Base-by-base conservation (phyloP, 2,888 invertebrate species). In the Xestoiulus laeticollis region DNA sequence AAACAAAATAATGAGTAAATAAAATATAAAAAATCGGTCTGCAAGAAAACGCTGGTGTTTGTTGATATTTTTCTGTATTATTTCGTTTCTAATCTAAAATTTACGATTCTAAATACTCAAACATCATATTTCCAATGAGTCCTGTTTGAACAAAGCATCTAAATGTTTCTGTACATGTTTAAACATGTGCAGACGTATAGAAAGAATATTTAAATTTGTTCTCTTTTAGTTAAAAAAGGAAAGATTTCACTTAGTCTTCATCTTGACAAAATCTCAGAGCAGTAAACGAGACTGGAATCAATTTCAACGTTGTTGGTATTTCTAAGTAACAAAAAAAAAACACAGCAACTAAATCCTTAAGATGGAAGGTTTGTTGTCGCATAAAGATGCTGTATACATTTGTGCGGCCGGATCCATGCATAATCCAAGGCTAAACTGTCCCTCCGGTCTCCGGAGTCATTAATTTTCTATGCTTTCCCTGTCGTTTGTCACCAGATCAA, bases 401-500 rank as follows among this genome's bases (percentile, higher is more conserved):
- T 22, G 59, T 68, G 59, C 10, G 59, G 22, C n/a, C 59, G 59
- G n/a, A 59, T 59, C n/a, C 59, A 5, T 26, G 10, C 16, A 32
- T 84, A 84, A 84, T 84, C 84, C 84, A 1, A 5, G 84, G 19
- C 84, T 84, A 85, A 85, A 85, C 85, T 85, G 85, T 85, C 48
- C 85, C 85, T 38, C 22, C 38, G 48, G 44, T 43, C 43, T 44
- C 44, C n/a, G 19, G 22, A 48, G 85, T 85, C 85, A 85, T 85
- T 85, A 85, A 85, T 85, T 85, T 44, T 16, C 44, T 10, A 85
- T 44, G 85, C 33, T 85, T 44, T 85, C 85, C 4, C 16, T 12
- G 44, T 44, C 85, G 44, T 85, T 85, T 85, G 85, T 85, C 85
- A 85, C 85, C 44, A 85, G 85, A 85, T 85, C 85, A 85, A 85